Percentiles rank a stretch among this genome's conserved stretches.
phyloP scores from a whole-genome alignment of 64 coral and sea anemone species.

The Dendronephthya gigantea region DNA sequence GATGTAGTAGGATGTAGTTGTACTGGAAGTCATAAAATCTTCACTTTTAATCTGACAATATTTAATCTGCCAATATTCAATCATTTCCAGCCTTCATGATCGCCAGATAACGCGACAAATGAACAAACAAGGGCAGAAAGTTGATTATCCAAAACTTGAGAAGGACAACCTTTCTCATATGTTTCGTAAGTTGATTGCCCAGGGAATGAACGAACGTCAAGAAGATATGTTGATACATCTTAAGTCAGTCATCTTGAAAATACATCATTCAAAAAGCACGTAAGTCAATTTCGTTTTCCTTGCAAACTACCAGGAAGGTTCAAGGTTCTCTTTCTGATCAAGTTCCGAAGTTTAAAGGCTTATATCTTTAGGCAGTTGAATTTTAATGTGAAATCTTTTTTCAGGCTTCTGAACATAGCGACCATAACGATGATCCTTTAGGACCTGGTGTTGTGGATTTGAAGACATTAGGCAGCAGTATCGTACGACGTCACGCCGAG shows the following conservation, averaged over 20 bases:
- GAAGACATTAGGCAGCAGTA: slow-evolving; percentile 26
- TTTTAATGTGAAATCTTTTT: background rate
- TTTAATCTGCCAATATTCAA: too few relatives aligned
- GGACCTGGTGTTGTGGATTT: slow-evolving; percentile 60
- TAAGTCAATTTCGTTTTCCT: background rate
- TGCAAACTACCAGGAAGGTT: background rate
- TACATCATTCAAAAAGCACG: slow-evolving; percentile 63
- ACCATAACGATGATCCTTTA: slow-evolving; percentile 36
- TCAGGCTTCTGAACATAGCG: slow-evolving; percentile 59
- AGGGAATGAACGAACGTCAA: slow-evolving; percentile 83
- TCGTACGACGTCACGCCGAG: slow-evolving; percentile 69
- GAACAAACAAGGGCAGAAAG: slow-evolving; percentile 56
- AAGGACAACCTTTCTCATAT: slow-evolving; percentile 53
- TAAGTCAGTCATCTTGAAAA: slow-evolving; percentile 70
- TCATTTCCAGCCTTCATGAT: slow-evolving; percentile 78
- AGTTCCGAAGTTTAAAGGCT: too few relatives aligned
- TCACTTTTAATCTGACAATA: too few relatives aligned
- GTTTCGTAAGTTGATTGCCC: slow-evolving; percentile 75
- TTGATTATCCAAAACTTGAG: slow-evolving; percentile 51
- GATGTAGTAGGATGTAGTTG: too few relatives aligned
- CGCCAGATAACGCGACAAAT: slow-evolving; percentile 68
- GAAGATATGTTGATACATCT: slow-evolving; percentile 86
- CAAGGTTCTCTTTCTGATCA: background rate
- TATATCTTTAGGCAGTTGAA: too few relatives aligned
- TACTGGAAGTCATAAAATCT: too few relatives aligned